Base-by-base conservation (phyloP, 2,113 vertebrate genomes). In the Vidua chalybeata region DNA sequence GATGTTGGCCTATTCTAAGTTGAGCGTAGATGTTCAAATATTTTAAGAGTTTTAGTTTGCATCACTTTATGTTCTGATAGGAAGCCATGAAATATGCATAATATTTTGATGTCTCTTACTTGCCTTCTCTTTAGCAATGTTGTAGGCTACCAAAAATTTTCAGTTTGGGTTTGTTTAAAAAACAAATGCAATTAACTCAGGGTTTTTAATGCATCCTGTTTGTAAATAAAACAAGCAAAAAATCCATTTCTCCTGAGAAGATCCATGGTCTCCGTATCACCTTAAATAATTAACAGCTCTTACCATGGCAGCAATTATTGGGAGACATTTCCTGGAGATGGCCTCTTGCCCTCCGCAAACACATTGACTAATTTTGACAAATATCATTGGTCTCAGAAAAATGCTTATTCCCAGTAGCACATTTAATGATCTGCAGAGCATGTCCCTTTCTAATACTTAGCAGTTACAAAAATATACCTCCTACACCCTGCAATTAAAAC, bases 231-330 rank as follows among this genome's bases (percentile, higher is more conserved):
- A 78, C 33, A 83, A 82, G 71, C 85, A 92, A 78, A 26, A 83
- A 85, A 95, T 46, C 24, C 9, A 71, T 94, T 84, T 97, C 89
- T 96, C 87, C 94, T 82, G 93, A 97, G 95, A 96, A 97, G 71
- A 72, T 67, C 89, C 78, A 33, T 84, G 72, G 94, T 61, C 39
- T 90, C 79, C 28, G 17, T 83, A 81, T 93, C 69, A 75, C 59
- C 82, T 76, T 98, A 96, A 98, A 98, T 98, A 98, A 98, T 98
- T 98, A 97, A 98, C 97, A 93, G 71, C 96, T 97, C 83, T 98
- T 96, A 97, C 92, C 83, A 93, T 33, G 58, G 79, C 91, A 95
- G 67, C 26, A 90, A 72, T 97, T 97, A 96, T 59, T 77, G 90
- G 90, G 91, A 94, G 93, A 90, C 54, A 49, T 93, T 95, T 96